Conservation (phyloP, 2,113 vertebrate genomes). For the Haemorhous mexicanus region DNA sequence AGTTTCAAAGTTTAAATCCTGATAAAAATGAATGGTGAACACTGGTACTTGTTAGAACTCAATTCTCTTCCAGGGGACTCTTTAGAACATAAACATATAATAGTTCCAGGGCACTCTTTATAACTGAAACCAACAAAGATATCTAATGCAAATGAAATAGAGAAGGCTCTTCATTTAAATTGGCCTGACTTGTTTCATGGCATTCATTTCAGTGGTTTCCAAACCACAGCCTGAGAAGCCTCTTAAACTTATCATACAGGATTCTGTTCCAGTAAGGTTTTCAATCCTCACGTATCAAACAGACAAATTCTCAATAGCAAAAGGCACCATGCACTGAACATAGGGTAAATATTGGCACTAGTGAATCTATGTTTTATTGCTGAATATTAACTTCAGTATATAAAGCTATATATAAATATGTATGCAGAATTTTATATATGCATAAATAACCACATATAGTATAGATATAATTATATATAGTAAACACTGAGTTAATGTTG, state of each 20-base stretch:
- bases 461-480: background rate
- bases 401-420: background rate
- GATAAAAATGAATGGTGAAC: background rate
- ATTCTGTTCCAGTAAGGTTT: background rate
- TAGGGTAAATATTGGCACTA: background rate
- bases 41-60: background rate
- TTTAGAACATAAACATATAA: background rate
- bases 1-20: background rate
- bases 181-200: background rate
- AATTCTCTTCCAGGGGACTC: background rate
- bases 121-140: background rate
- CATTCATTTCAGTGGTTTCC: slow-evolving; percentile 7
- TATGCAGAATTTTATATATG: background rate
- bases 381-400: background rate
- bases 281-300: background rate
- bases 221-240: background rate
- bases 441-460: background rate
- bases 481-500: background rate
- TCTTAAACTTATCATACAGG: background rate
- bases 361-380: background rate
- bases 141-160: slow-evolving; percentile 6
- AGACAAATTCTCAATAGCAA: background rate
- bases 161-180: background rate
- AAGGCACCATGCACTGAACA: background rate
- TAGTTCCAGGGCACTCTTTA: background rate